Conservation (phyloP, 64 coral and sea anemone species). For the Dendronephthya gigantea region DNA sequence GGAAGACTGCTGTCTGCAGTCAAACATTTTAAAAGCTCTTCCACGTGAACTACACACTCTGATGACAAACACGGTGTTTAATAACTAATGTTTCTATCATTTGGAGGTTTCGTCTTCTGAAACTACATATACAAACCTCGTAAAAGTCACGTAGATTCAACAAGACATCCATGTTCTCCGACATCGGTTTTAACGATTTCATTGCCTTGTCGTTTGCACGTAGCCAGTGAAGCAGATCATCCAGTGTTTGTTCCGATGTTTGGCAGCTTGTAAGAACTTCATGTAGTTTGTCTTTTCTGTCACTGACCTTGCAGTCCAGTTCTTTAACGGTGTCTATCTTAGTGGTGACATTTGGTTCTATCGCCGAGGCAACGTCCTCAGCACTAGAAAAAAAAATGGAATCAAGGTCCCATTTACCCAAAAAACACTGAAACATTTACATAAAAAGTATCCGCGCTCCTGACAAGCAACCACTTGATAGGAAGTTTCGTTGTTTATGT, state of each 20-base stretch:
- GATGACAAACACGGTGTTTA: too few relatives aligned
- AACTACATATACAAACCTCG: background rate
- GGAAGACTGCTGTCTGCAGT: too few relatives aligned
- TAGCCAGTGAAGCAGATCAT: constrained; percentile 9
- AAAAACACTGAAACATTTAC: too few relatives aligned
- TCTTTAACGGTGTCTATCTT: background rate
- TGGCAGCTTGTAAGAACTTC: background rate
- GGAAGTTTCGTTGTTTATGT: too few relatives aligned
- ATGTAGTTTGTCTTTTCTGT: constrained; percentile 6
- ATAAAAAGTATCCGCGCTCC: too few relatives aligned
- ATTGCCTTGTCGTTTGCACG: background rate
- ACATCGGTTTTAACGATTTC: constrained; percentile 11
- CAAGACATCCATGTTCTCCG: constrained; percentile 5
- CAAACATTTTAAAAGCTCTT: too few relatives aligned
- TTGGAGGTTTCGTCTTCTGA: background rate
- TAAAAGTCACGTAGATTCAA: background rate
- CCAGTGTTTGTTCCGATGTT: background rate
- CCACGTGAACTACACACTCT: too few relatives aligned
- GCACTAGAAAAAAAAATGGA: background rate
- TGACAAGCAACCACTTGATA: background rate
- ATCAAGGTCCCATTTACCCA: background rate
- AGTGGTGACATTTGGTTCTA: background rate
- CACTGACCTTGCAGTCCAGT: background rate
- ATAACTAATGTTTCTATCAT: too few relatives aligned
- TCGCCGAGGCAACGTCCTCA: background rate